Evolutionary conservation across 53 echinoderm and acorn worm species (phyloP).

Genomic region (Patiria pectinifera): DNA sequence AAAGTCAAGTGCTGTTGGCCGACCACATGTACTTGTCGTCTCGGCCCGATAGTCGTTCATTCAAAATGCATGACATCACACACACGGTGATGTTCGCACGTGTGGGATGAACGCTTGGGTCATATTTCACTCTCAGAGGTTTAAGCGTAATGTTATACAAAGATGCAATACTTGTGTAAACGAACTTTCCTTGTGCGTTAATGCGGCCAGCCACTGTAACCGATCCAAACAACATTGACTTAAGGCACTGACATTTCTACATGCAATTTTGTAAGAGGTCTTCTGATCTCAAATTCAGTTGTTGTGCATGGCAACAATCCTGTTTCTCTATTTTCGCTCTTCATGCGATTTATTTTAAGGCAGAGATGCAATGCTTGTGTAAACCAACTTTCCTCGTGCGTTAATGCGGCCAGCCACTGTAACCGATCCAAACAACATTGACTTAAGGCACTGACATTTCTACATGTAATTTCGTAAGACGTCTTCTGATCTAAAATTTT

Average conservation of each 20-base stretch:
- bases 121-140: neutral
- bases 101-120: neutral
- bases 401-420: neutral
- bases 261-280: neutral
- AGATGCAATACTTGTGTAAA: neutral
- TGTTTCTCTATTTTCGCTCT: too few species aligned
- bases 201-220: neutral
- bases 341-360: too few species aligned
- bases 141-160: neutral
- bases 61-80: slow-evolving; percentile 42
- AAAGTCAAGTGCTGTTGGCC: neutral
- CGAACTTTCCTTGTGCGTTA: neutral
- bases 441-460: too few species aligned
- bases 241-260: too few species aligned
- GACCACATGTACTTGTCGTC: neutral
- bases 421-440: too few species aligned
- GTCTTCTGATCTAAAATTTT: neutral
- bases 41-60: neutral
- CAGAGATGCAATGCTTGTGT: neutral
- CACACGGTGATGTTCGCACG: neutral
- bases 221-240: too few species aligned
- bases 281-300: too few species aligned
- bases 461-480: neutral
- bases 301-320: too few species aligned
- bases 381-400: neutral